Evolutionary conservation across 1,140 invertebrate species (phyloP).

Genomic region (Eriosoma lanigerum): DNA sequence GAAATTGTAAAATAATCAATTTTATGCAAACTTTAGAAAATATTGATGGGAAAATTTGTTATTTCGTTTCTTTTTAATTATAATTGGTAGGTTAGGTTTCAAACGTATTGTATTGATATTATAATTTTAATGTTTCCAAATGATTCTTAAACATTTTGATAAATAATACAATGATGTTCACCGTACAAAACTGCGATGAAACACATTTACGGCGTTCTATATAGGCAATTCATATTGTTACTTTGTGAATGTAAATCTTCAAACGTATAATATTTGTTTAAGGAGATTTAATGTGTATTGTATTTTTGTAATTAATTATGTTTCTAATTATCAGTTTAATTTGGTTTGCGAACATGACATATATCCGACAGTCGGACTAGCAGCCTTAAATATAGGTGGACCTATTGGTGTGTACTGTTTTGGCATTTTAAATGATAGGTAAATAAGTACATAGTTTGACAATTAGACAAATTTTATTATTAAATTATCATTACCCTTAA

Average conservation of each 20-base stretch:
- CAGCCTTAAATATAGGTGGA: constrained; percentile 79
- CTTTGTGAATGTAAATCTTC: neutral
- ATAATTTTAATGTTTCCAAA: too few species aligned
- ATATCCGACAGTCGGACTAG: constrained; percentile 80
- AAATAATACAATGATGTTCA: too few species aligned
- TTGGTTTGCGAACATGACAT: constrained; percentile 81
- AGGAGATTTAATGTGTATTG: neutral
- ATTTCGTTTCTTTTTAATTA: too few species aligned
- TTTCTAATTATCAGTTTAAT: constrained; percentile 70
- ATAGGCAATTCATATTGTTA: neutral
- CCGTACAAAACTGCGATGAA: too few species aligned
- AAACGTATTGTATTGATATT: too few species aligned
- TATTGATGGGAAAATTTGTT: too few species aligned
- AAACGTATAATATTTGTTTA: neutral
- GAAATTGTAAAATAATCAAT: too few species aligned
- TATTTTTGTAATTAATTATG: neutral
- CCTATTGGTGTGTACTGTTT: constrained; percentile 84
- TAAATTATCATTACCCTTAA: neutral
- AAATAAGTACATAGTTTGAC: constrained; percentile 50
- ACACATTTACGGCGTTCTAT: neutral
- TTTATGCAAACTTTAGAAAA: too few species aligned
- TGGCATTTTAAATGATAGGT: constrained; percentile 79
- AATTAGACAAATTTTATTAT: too few species aligned
- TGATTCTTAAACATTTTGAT: too few species aligned
- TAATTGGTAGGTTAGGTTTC: too few species aligned